These are phyloP conservation scores for Biston betularia DNA, from an alignment of 2,888 invertebrate species.

Conservation along the genomic window DNA sequence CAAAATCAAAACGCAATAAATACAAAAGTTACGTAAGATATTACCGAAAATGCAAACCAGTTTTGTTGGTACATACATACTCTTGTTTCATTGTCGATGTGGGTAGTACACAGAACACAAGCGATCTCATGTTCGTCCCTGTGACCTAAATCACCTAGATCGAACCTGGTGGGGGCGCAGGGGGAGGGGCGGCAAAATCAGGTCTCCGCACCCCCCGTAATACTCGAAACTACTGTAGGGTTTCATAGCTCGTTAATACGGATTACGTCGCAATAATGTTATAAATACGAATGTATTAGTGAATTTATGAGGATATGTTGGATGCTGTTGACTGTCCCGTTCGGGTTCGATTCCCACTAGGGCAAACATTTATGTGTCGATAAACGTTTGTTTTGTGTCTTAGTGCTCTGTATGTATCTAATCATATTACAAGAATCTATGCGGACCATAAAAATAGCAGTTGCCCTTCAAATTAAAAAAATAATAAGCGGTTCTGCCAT, in stretches of 20 bases:
- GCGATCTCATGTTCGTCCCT: slow-evolving; percentile 35
- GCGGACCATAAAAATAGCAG: no score
- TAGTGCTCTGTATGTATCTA: no score
- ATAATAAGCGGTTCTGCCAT: no score
- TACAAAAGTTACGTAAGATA: background rate
- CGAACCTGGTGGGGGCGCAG: slow-evolving; percentile 26
- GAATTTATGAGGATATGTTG: no score
- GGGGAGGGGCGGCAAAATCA: slow-evolving; percentile 28
- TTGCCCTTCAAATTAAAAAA: no score
- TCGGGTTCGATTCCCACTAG: no score
- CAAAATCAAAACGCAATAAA: background rate
- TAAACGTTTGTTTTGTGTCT: no score
- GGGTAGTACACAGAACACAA: background rate
- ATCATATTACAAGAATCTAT: no score
- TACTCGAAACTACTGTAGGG: slow-evolving; percentile 1
- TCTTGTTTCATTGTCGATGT: background rate
- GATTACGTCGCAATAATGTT: no score
- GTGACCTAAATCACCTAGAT: slow-evolving; percentile 55
- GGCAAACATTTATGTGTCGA: no score
- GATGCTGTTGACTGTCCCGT: no score
- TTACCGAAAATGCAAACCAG: background rate
- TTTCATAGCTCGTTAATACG: background rate
- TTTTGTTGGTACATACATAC: background rate
- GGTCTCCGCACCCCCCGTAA: slow-evolving; percentile 22
- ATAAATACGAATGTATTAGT: background rate